A percentile compares a stretch with the other conserved stretches of the same genome.
Conservation (phyloP, 1,140 invertebrate species). For the Bicyclus anynana region DNA sequence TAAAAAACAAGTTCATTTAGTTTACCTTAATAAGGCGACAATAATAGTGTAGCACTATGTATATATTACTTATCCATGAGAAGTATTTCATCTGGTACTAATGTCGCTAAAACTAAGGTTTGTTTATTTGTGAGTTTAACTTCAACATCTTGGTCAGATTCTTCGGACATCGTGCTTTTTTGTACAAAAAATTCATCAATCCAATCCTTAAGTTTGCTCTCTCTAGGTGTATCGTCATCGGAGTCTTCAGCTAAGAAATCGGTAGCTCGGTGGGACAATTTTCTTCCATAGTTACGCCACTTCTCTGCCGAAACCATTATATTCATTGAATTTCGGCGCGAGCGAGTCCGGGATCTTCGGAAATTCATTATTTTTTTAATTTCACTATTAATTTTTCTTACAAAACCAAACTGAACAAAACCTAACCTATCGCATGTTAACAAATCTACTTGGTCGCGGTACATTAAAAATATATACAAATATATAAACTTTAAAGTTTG, state of each 20-base stretch:
- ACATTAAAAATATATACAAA: no score
- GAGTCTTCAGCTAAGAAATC: conserved; percentile 36
- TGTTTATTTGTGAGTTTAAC: conserved; percentile 57
- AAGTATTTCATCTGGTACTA: conserved; percentile 66
- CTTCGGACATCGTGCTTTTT: conserved; percentile 36
- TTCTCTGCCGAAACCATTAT: conserved; percentile 46
- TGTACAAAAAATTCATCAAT: conserved; percentile 53
- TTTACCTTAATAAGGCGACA: no score
- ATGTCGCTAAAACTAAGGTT: conserved; percentile 58
- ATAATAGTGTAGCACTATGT: no score
- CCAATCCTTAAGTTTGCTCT: conserved; percentile 50
- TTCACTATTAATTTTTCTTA: conserved; percentile 44
- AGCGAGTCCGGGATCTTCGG: conserved; percentile 38
- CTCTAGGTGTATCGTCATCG: conserved; percentile 42
- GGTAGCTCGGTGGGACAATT: conserved; percentile 35
- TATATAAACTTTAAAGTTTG: no score
- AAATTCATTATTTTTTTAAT: conserved; percentile 51
- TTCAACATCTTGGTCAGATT: conserved; percentile 58
- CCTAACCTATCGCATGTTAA: conserved; percentile 23
- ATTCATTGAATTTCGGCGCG: conserved; percentile 47
- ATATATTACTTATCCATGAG: conserved; percentile 52
- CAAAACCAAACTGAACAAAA: conserved; percentile 9
- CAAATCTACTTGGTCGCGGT: conserved; percentile 36
- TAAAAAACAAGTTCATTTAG: neutral
- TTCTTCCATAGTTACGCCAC: conserved; percentile 43